Conservation (phyloP, 2,888 invertebrate species). For the Halictus quadricinctus region DNA sequence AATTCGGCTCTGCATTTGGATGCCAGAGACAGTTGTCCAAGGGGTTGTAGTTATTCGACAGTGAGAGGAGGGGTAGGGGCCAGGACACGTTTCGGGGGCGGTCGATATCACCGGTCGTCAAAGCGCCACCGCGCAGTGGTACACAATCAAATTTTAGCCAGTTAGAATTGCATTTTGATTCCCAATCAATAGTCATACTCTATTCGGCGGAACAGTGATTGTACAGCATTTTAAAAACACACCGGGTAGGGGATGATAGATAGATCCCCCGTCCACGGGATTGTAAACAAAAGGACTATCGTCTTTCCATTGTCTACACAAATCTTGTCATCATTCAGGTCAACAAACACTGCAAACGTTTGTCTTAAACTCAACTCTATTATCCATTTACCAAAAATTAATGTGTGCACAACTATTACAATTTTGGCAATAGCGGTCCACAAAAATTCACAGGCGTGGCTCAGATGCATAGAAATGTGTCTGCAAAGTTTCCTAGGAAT, state of each 20-base stretch:
- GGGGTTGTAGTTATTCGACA: conserved; percentile 57
- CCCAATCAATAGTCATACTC: conserved; percentile 6
- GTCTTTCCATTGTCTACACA: background rate
- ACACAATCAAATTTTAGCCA: conserved; percentile 23
- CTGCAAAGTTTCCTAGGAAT: background rate
- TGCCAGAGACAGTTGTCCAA: conserved; percentile 39
- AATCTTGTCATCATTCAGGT: background rate
- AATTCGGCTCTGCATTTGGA: conserved; percentile 18
- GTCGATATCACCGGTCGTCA: conserved; percentile 70
- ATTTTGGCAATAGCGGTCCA: background rate
- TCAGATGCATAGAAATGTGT: background rate
- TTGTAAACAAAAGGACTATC: background rate
- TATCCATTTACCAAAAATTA: background rate
- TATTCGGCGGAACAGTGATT: background rate
- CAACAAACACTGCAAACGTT: background rate
- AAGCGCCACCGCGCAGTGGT: conserved; percentile 58
- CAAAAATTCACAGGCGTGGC: background rate
- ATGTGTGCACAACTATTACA: background rate
- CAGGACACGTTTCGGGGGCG: conserved; percentile 66
- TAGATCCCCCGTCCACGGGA: background rate
- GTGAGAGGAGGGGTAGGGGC: conserved; percentile 28
- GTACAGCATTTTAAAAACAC: background rate
- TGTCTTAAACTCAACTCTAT: background rate
- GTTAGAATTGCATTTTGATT: conserved; percentile 41
- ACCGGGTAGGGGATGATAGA: background rate